A percentile compares a stretch with the other conserved stretches of the same genome.
Conservation (phyloP, 35 echinoderm and acorn worm genomes). For the Hemicentrotus pulcherrimus region DNA sequence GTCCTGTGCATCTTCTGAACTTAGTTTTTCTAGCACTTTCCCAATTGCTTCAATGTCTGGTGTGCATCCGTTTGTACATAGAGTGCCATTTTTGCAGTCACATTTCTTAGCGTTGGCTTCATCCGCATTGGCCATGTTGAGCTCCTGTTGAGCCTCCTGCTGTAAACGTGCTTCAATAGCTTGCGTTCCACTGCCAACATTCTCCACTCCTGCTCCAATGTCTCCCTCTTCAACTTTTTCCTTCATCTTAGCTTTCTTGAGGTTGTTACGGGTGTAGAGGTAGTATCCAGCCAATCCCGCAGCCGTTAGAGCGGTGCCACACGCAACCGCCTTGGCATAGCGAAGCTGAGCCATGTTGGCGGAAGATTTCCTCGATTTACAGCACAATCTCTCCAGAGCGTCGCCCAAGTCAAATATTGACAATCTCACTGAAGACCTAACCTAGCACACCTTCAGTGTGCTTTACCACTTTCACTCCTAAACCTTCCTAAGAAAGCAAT, state of each 20-base stretch:
- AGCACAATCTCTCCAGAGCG: conserved; percentile 55
- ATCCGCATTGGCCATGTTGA: background rate
- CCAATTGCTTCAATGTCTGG: conserved; percentile 40
- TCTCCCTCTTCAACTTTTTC: background rate
- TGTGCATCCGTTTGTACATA: background rate
- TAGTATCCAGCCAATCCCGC: conserved; percentile 72
- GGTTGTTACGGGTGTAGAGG: conserved; percentile 64
- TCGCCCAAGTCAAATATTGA: background rate
- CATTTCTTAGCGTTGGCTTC: background rate
- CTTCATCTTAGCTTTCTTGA: conserved; percentile 56
- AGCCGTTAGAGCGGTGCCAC: conserved; percentile 70
- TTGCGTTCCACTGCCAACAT: conserved; percentile 33
- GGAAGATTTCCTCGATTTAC: conserved; percentile 30
- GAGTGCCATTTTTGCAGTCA: background rate
- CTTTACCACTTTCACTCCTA: background rate
- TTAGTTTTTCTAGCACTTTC: conserved; percentile 29
- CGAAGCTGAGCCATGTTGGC: conserved; percentile 89
- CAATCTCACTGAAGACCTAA: background rate
- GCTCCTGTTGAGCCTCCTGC: conserved; percentile 21
- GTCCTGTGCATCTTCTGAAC: background rate
- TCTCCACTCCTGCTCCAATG: background rate
- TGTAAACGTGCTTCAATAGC: conserved; percentile 13
- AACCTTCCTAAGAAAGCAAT: background rate
- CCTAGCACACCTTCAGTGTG: background rate
- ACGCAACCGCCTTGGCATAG: conserved; percentile 82